Percentiles rank a stretch among this genome's conserved stretches.
phyloP scores from a whole-genome alignment of 2,113 vertebrate genomes.

The Eonycteris spelaea region DNA sequence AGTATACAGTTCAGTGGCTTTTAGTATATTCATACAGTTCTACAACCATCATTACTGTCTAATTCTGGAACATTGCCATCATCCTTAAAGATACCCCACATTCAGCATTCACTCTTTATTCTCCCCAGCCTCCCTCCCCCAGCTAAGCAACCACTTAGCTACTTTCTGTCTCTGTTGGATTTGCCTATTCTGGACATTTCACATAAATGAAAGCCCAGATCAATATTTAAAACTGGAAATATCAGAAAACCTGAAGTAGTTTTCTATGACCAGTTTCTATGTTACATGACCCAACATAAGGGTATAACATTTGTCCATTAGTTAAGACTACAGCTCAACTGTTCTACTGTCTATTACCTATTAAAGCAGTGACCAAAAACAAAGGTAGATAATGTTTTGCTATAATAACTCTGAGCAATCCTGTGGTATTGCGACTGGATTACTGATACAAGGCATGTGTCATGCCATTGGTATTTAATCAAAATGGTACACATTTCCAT shows the following conservation, averaged over 20 bases:
- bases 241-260: neutral
- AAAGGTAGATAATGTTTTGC: neutral
- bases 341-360: neutral
- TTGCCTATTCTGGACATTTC: neutral
- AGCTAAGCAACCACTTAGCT: neutral
- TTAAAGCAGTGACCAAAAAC: neutral
- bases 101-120: neutral
- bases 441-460: neutral
- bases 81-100: neutral
- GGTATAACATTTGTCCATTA: neutral
- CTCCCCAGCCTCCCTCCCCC: neutral
- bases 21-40: neutral
- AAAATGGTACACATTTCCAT: neutral
- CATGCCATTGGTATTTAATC: neutral
- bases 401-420: neutral
- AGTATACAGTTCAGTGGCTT: neutral
- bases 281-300: neutral
- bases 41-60: neutral
- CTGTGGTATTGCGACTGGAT: neutral
- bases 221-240: neutral
- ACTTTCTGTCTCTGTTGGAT: neutral
- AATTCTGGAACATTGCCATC: neutral
- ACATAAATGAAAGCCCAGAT: neutral
- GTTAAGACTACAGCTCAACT: neutral
- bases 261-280: neutral